Percentiles rank a stretch among this genome's conserved stretches.
phyloP scores from a whole-genome alignment of 2,888 invertebrate genomes.

The Xestia rhomboidea region DNA sequence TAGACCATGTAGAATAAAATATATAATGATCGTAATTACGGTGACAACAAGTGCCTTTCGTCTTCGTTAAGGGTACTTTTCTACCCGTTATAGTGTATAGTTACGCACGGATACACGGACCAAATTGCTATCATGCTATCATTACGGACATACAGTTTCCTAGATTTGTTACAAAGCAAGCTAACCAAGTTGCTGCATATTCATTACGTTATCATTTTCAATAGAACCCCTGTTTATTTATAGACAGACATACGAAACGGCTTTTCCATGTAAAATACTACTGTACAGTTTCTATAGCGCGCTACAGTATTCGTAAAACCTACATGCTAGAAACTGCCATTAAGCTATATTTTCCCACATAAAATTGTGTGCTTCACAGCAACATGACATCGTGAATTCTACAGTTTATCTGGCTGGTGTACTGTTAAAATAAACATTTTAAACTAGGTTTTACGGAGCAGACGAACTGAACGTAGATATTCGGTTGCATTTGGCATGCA shows the following conservation, averaged over 20 bases:
- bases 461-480: neutral
- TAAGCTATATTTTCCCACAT: conserved; percentile 18
- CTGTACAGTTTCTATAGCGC: neutral
- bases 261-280: conserved; percentile 31
- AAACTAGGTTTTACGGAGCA: conserved; percentile 17
- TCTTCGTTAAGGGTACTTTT: too few species aligned
- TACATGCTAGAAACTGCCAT: neutral
- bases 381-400: conserved; percentile 27
- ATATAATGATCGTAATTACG: too few species aligned
- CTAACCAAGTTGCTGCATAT: neutral
- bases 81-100: neutral
- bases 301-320: neutral
- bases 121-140: conserved; percentile 3
- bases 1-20: too few species aligned
- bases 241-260: conserved; percentile 14
- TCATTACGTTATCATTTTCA: conserved; percentile 9
- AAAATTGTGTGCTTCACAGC: conserved; percentile 13
- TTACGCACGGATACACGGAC: neutral
- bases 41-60: too few species aligned
- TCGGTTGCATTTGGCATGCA: neutral
- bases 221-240: conserved; percentile 19
- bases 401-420: conserved; percentile 25
- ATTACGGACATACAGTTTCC: neutral
- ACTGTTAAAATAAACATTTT: conserved; percentile 39
- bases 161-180: neutral